Conservation (phyloP, 92 coral and sea anemone genomes). For the Zoanthus gigantus region DNA sequence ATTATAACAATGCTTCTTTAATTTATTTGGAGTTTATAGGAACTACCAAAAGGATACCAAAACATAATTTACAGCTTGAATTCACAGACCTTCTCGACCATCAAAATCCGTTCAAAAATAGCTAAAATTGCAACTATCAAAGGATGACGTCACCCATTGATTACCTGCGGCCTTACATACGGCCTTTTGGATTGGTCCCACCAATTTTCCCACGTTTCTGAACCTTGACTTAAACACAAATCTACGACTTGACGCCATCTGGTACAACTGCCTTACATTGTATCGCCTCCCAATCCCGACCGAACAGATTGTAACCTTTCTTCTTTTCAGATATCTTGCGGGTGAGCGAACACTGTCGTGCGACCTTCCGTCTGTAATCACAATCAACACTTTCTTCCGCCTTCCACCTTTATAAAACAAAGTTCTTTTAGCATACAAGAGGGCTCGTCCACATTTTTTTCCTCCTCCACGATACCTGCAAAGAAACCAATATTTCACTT, state of each 20-base stretch:
- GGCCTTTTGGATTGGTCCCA: not conserved
- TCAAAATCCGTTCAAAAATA: too few relatives aligned
- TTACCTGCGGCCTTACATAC: not conserved
- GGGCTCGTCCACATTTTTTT: not conserved
- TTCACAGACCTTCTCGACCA: too few relatives aligned
- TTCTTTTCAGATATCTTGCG: not conserved
- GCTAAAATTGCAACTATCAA: too few relatives aligned
- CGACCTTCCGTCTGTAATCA: not conserved
- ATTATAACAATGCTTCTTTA: too few relatives aligned
- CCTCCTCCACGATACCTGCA: not conserved
- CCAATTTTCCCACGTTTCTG: not conserved
- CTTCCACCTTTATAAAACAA: not conserved
- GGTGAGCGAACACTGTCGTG: not conserved
- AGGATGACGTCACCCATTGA: too few relatives aligned
- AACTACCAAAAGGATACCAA: too few relatives aligned
- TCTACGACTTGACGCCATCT: not conserved
- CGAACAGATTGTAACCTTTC: not conserved
- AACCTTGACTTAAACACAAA: not conserved
- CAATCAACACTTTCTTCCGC: not conserved
- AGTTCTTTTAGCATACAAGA: not conserved
- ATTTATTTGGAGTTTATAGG: too few relatives aligned
- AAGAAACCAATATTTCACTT: too few relatives aligned
- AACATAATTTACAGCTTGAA: too few relatives aligned
- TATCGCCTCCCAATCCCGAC: not conserved
- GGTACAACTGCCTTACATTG: not conserved